Evolutionary conservation across 2,797 vertebrate genomes (phyloP).

Genomic region (Periparus ater): DNA sequence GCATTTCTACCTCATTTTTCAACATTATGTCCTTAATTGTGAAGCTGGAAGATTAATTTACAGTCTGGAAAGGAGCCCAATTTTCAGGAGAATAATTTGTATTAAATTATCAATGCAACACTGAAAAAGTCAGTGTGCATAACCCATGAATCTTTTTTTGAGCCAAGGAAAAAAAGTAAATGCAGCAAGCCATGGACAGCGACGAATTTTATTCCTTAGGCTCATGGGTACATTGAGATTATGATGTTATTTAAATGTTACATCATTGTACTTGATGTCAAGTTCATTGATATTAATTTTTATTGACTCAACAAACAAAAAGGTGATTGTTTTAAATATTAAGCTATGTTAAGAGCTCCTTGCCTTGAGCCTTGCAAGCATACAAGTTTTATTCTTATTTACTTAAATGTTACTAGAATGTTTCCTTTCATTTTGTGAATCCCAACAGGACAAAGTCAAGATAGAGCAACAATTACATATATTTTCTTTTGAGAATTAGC

Average conservation of each 20-base stretch:
- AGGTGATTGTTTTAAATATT: neutral
- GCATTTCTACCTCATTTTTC: constrained; percentile 41
- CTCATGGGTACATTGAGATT: neutral
- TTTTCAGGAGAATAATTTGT: constrained; percentile 64
- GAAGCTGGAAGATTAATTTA: constrained; percentile 71
- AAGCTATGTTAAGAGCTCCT: neutral
- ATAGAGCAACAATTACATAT: neutral
- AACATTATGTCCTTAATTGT: constrained; percentile 70
- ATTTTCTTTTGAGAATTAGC: neutral
- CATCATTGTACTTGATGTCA: neutral
- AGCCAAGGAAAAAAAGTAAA: neutral
- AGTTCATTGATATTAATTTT: neutral
- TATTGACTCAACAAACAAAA: neutral
- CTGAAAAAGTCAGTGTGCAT: constrained; percentile 20
- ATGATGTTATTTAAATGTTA: neutral
- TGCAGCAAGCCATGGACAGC: neutral
- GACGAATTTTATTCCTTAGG: neutral
- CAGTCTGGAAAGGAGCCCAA: constrained; percentile 59
- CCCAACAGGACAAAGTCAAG: neutral
- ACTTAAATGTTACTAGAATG: neutral
- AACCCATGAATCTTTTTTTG: constrained; percentile 35
- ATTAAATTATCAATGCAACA: constrained; percentile 52
- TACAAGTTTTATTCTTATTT: neutral
- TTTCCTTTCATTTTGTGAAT: neutral
- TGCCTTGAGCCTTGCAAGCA: neutral